These are phyloP conservation scores for Drosophila arizonae DNA, from an alignment of 1,140 invertebrate species.

Conservation along the genomic window DNA sequence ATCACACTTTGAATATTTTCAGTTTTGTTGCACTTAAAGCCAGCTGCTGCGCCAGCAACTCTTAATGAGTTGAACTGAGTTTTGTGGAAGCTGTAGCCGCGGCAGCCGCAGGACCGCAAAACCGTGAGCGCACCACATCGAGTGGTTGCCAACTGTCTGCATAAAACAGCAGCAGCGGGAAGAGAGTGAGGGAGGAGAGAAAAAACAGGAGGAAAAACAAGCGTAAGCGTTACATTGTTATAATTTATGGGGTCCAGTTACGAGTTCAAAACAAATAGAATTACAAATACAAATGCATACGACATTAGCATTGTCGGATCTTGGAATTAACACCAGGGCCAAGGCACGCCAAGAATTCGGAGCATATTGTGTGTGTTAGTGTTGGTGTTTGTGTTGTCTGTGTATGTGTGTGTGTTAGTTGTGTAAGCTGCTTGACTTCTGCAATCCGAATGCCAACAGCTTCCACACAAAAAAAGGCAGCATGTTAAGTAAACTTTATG, in stretches of 20 bases:
- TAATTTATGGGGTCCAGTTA: constrained; percentile 74
- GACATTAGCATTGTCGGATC: constrained; percentile 69
- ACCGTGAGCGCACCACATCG: constrained; percentile 40
- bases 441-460: constrained; percentile 74
- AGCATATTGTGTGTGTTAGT: constrained; percentile 46
- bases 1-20: constrained; percentile 27
- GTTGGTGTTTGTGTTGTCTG: constrained; percentile 1
- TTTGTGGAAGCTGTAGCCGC: constrained; percentile 4
- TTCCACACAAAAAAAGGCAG: constrained; percentile 62
- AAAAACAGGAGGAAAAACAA: constrained; percentile 27
- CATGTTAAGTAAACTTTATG: constrained; percentile 81
- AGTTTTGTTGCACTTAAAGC: constrained; percentile 16
- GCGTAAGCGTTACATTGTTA: constrained; percentile 66
- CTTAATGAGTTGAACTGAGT: constrained; percentile 48
- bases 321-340: constrained; percentile 54
- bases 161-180: background rate
- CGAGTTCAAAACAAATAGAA: constrained; percentile 52
- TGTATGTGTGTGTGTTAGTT: constrained; percentile 44
- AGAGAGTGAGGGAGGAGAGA: constrained; percentile 5
- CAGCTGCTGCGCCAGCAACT: constrained; percentile 33
- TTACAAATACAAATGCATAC: constrained; percentile 56
- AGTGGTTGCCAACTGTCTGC: constrained; percentile 54
- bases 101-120: constrained; percentile 10
- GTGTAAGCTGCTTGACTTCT: constrained; percentile 74
- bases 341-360: constrained; percentile 36